Evolutionary conservation across 1,140 invertebrate genomes (phyloP), one percentile per base, ranked within the genome.

Genomic region (Bombus haemorrhoidalis): DNA sequence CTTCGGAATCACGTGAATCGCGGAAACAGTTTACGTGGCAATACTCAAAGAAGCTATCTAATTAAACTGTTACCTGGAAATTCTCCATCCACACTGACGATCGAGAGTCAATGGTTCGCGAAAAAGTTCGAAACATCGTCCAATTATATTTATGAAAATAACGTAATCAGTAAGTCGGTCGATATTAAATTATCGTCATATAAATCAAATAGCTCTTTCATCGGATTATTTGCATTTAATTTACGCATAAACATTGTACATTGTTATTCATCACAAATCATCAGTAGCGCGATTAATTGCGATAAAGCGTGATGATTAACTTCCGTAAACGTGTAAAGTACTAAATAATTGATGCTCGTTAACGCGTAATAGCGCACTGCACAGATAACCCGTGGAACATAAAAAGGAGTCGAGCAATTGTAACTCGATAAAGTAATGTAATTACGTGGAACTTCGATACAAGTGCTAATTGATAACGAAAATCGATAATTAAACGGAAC

Each of bases 271-370:
- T 75, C 73, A 47, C 80, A 43, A 72, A 34, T 37, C 22, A 18
- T 18, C 80, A 9, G 4, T 43, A 22, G 53, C 8, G n/a, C 57
- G 71, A 75, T 75, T 82, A 82, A 82, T 75, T 43, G 43, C 81
- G 81, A 75, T 39, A 64, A 75, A 43, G 32, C 72, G 71, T 47
- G n/a, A 82, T 75, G 71, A 57, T 75, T 37, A 43, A 75, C 12
- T 34, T 34, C 39, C 39, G 74, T 66, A 82, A 75, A 75, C 41
- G 72, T 66, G 73, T 47, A 37, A 15, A 32, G 71, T 32, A 8
- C n/a, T 28, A 53, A 82, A 82, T 82, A 82, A 82, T 82, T 53
- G 72, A 32, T 18, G 53, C 71, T 75, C 57, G 71, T 82, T 82
- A 82, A 43, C 81, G 22, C n/a, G n/a, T 12, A 6, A 25, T 34